These are phyloP conservation scores for Arenaria interpres DNA, from an alignment of 2,113 vertebrate species.

Conservation along the genomic window DNA sequence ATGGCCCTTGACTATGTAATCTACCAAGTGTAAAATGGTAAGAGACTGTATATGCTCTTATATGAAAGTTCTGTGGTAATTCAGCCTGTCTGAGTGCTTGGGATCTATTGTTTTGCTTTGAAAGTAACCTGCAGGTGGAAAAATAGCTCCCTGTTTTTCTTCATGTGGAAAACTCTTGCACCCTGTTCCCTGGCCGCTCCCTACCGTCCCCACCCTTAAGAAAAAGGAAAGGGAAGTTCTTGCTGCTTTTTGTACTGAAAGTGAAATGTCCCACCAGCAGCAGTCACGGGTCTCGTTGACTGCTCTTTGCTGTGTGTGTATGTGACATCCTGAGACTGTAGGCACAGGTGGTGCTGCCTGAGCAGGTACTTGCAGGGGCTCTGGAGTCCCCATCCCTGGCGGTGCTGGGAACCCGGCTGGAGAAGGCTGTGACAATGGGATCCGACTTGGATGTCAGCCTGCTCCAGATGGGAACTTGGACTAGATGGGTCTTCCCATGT, in stretches of 20 bases:
- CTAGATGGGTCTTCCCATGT: background rate
- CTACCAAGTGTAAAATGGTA: background rate
- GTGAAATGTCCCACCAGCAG: background rate
- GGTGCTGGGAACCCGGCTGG: accelerated
- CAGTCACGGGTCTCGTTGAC: accelerated
- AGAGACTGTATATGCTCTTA: background rate
- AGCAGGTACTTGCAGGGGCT: background rate
- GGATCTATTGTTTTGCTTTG: background rate
- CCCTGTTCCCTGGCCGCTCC: background rate
- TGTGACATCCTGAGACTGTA: accelerated
- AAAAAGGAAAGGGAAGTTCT: background rate
- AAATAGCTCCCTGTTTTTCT: background rate
- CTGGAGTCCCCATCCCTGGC: accelerated
- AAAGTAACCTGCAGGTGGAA: background rate
- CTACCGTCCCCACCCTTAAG: background rate
- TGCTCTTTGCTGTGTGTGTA: background rate
- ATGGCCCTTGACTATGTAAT: background rate
- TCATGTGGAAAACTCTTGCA: background rate
- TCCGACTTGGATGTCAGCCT: background rate
- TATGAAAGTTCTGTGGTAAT: background rate
- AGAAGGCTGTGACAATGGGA: background rate
- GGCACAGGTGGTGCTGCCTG: accelerated
- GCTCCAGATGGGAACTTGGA: background rate
- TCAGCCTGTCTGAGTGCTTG: background rate
- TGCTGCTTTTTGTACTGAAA: background rate